phyloP scores from a whole-genome alignment of 2,888 invertebrate species.

The Meta bourneti region DNA sequence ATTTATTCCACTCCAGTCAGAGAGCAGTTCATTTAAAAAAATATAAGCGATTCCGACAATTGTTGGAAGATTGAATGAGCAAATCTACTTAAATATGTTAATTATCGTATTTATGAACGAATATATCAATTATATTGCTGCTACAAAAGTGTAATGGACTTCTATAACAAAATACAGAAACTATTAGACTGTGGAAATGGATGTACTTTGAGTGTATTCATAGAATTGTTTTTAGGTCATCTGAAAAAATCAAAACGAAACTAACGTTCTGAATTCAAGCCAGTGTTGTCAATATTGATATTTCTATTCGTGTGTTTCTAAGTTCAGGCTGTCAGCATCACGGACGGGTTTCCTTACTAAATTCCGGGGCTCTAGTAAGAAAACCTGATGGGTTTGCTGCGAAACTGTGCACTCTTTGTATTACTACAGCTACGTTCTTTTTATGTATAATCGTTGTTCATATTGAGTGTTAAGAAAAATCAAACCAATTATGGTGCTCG shows the following conservation, averaged over 20 bases:
- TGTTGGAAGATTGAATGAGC: background rate
- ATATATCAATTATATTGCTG: background rate
- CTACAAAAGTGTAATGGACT: background rate
- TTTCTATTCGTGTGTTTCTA: constrained; percentile 24
- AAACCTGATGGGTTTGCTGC: constrained; percentile 41
- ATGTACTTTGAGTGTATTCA: background rate
- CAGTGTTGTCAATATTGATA: constrained; percentile 14
- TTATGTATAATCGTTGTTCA: constrained; percentile 5
- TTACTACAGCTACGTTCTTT: constrained; percentile 12
- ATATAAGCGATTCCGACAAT: background rate
- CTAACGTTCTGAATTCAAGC: background rate
- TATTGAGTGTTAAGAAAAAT: constrained; percentile 45
- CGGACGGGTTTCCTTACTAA: constrained; percentile 55
- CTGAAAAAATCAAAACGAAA: background rate
- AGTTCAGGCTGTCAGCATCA: constrained; percentile 6
- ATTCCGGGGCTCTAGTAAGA: constrained; percentile 72
- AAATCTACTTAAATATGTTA: background rate
- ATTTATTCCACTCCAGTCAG: too few species aligned
- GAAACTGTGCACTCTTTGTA: background rate
- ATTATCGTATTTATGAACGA: background rate
- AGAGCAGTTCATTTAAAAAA: too few species aligned
- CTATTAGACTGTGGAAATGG: background rate
- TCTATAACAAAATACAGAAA: background rate
- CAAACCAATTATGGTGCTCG: constrained; percentile 65
- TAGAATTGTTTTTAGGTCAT: background rate